Conservation (phyloP, 2,797 vertebrate species). For the Lophius americanus region DNA sequence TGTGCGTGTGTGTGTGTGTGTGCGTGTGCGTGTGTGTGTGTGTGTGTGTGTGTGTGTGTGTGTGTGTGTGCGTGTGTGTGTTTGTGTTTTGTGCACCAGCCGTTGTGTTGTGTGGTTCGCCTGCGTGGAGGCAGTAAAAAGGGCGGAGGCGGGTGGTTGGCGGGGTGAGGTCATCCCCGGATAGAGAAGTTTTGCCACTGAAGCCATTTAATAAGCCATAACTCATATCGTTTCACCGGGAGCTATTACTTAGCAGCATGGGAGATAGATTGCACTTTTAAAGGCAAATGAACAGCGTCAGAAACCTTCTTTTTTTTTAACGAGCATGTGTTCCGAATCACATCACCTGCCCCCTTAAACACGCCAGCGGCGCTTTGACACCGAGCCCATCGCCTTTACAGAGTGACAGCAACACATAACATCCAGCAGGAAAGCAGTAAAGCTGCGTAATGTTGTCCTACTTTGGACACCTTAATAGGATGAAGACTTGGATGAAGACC, state of each 20-base stretch:
- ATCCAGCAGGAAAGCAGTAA: too few relatives aligned
- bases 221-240: slow-evolving; percentile 38
- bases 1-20: slow-evolving; percentile 17
- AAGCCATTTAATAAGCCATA: slow-evolving; percentile 63
- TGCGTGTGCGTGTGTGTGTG: too few relatives aligned
- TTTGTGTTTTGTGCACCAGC: neutral
- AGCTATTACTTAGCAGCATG: slow-evolving; percentile 29
- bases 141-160: slow-evolving; percentile 17
- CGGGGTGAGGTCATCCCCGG: slow-evolving; percentile 57
- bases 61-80: slow-evolving; percentile 12
- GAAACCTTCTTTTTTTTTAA: slow-evolving; percentile 51
- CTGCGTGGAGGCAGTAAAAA: slow-evolving; percentile 29
- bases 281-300: slow-evolving; percentile 56
- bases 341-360: slow-evolving; percentile 18
- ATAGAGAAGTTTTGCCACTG: slow-evolving; percentile 41
- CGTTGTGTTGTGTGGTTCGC: neutral
- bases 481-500: too few relatives aligned
- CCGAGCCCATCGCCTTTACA: too few relatives aligned
- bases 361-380: slow-evolving; percentile 37
- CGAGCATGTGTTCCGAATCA: slow-evolving; percentile 48
- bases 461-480: too few relatives aligned
- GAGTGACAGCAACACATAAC: too few relatives aligned
- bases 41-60: too few relatives aligned
- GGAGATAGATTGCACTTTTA: slow-evolving; percentile 65
- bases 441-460: too few relatives aligned